phyloP scores from a whole-genome alignment of 2,113 vertebrate genomes.

The Myxocyprinus asiaticus region DNA sequence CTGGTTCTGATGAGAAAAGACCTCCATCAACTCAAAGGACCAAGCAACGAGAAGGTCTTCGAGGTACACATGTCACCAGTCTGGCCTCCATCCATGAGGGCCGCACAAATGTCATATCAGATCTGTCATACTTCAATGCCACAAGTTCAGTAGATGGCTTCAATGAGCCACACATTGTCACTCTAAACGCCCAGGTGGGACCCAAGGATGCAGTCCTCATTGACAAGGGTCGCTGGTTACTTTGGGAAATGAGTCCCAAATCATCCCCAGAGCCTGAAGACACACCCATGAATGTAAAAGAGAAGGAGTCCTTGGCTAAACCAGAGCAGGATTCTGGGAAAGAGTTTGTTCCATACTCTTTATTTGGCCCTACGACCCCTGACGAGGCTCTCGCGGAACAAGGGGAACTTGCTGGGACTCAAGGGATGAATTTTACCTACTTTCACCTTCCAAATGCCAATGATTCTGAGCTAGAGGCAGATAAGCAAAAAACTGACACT shows the following conservation, averaged over 20 bases:
- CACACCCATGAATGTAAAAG: constrained; percentile 65
- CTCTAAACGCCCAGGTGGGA: constrained; percentile 56
- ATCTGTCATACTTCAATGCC: constrained; percentile 68
- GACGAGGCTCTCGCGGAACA: constrained; percentile 75
- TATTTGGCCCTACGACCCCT: constrained; percentile 68
- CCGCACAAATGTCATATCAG: constrained; percentile 57
- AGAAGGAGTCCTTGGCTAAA: constrained; percentile 55
- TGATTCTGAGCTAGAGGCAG: constrained; percentile 82
- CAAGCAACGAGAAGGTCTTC: constrained; percentile 56
- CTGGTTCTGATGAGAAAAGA: constrained; percentile 63
- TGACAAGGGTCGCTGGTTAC: constrained; percentile 80
- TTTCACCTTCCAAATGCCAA: constrained; percentile 85
- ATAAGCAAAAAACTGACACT: constrained; percentile 45
- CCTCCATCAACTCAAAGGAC: constrained; percentile 64
- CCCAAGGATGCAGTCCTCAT: constrained; percentile 74
- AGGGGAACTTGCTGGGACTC: constrained; percentile 74
- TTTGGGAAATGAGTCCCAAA: constrained; percentile 81
- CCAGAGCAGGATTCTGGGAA: constrained; percentile 50
- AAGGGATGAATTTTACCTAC: constrained; percentile 78
- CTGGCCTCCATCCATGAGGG: constrained; percentile 64
- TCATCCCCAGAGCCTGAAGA: constrained; percentile 76
- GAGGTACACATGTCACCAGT: constrained; percentile 49
- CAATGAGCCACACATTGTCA: constrained; percentile 37
- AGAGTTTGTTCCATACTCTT: constrained; percentile 75
- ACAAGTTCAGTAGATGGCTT: constrained; percentile 24